Evolutionary conservation across 2,797 vertebrate species (phyloP).

Genomic region (Lindbergichthys nudifrons): DNA sequence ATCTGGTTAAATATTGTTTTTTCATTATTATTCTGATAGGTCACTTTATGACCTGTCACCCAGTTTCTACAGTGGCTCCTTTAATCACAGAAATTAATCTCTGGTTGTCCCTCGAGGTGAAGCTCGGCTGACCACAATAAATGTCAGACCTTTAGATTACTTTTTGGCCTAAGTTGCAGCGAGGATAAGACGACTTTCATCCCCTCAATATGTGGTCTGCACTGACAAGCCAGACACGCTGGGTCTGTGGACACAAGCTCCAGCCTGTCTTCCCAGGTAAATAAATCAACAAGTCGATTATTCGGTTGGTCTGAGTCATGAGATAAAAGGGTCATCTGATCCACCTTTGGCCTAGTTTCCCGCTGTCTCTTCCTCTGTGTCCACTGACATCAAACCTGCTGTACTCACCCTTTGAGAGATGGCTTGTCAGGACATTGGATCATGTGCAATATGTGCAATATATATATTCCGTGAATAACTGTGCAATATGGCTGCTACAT

Average conservation of each 20-base stretch:
- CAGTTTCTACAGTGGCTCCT: neutral
- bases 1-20: neutral
- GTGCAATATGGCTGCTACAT: no score
- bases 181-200: constrained; percentile 33
- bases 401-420: constrained; percentile 17
- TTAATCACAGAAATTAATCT: constrained; percentile 18
- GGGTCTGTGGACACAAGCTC: constrained; percentile 27
- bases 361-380: constrained; percentile 4
- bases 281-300: constrained; percentile 47
- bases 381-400: constrained; percentile 13
- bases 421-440: constrained; percentile 13
- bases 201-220: constrained; percentile 8
- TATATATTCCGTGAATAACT: no score
- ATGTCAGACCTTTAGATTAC: constrained; percentile 24
- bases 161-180: constrained; percentile 15
- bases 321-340: constrained; percentile 56
- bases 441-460: no score
- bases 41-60: neutral
- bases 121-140: constrained; percentile 5
- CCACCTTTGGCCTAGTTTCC: constrained; percentile 66
- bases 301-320: constrained; percentile 45
- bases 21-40: neutral
- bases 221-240: constrained; percentile 13
- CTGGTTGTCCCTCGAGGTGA: constrained; percentile 9
- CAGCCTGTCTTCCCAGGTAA: constrained; percentile 36